Conservation (phyloP, 2,797 vertebrate species). For the Pogonophryne albipinna region DNA sequence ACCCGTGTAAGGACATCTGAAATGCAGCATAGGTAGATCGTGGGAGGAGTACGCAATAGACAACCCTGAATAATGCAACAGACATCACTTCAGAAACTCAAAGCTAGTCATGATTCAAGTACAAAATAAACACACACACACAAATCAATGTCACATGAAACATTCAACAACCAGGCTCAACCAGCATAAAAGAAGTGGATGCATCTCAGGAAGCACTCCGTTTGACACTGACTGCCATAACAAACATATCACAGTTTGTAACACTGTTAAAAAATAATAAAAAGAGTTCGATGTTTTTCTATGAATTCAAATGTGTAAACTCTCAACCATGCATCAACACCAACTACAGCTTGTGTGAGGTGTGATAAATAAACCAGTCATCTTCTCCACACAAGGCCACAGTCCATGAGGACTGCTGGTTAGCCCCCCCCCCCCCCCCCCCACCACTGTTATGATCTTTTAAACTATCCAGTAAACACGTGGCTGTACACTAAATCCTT, state of each 20-base stretch:
- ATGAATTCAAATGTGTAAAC: conserved; percentile 41
- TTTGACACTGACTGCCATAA: conserved; percentile 17
- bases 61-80: conserved; percentile 76
- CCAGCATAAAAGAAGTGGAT: conserved; percentile 31
- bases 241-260: conserved; percentile 14
- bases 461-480: conserved; percentile 37
- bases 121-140: conserved; percentile 59
- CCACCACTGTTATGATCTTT: background rate
- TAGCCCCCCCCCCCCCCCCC: background rate
- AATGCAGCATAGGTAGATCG: conserved; percentile 76
- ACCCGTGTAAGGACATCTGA: conserved; percentile 63
- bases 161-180: conserved; percentile 56
- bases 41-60: conserved; percentile 54
- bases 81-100: conserved; percentile 73
- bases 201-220: conserved; percentile 51
- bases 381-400: conserved; percentile 18
- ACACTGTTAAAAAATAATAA: conserved; percentile 11
- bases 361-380: conserved; percentile 39
- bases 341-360: conserved; percentile 32
- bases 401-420: background rate
- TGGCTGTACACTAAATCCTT: conserved; percentile 27
- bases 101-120: conserved; percentile 79
- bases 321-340: conserved; percentile 44
- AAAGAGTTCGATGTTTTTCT: background rate
- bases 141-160: conserved; percentile 36